Evolutionary conservation across 2,888 invertebrate species (phyloP).

Genomic region (Himalopsyche kuldschensis): DNA sequence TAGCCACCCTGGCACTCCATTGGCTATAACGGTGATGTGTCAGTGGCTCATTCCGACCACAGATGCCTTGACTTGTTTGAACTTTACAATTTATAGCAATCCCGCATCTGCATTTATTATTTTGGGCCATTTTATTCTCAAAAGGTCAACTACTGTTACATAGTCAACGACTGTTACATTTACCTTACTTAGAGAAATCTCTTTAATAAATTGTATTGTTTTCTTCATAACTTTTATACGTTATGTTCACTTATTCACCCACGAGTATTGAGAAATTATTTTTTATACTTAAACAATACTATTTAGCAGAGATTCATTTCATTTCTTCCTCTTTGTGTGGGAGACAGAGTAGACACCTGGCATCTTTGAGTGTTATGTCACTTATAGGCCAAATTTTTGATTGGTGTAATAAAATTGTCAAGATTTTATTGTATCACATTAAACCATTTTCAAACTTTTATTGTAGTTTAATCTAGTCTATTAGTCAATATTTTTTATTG

Average conservation of each 20-base stretch:
- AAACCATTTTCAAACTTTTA: neutral
- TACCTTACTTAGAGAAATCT: too few species aligned
- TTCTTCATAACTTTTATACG: too few species aligned
- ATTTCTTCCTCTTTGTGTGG: neutral
- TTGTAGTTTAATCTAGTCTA: neutral
- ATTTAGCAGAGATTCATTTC: neutral
- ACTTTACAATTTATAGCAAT: too few species aligned
- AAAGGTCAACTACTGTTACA: too few species aligned
- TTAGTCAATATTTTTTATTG: neutral
- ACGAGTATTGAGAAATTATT: neutral
- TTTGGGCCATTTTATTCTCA: too few species aligned
- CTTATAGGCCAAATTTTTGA: neutral
- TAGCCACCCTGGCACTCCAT: too few species aligned
- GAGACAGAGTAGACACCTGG: neutral
- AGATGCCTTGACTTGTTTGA: too few species aligned
- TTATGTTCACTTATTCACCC: neutral
- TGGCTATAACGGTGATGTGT: too few species aligned
- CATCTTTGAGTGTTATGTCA: neutral
- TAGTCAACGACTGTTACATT: too few species aligned
- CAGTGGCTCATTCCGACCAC: too few species aligned
- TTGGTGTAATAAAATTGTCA: neutral
- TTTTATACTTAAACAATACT: neutral
- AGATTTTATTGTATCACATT: neutral
- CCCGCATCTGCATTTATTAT: too few species aligned
- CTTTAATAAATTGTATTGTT: too few species aligned